Base-by-base conservation (phyloP, 2,888 invertebrate genomes). In the Xestia sexstrigata region DNA sequence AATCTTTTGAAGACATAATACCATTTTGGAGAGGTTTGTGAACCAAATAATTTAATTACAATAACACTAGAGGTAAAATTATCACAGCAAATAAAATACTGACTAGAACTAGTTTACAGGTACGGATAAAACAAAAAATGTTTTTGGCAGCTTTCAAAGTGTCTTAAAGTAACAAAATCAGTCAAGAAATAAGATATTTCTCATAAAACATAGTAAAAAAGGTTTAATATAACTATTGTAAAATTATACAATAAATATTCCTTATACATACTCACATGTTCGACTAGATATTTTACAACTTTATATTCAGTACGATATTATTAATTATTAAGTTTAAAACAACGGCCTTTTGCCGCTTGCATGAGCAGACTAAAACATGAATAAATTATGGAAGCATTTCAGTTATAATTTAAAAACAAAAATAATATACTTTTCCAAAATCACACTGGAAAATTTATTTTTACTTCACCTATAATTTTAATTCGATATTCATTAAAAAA, bases 1-100 rank as follows among this genome's bases (percentile, higher is more conserved):
- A 20, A 76, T 84, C 81, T 84, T 84, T 78, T 63, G 47, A 84
- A 84, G 81, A 84, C 69, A 71, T 65, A 74, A 73, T 76, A 67
- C 20, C 23, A 79, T 65, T 72, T 69, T 39, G 23, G 3, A 45
- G 17, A 71, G 74, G 68, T 76, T 74, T 74, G 47, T 74, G 65
- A 78, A 82, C 75, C 55, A 70, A 75, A 70, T 63, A 76, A 78
- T 62, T 72, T 63, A 78, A 75, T 66, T 67, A 13, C 78, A 76
- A 79, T 78, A 85, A 72, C 74, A 82, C 84, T 82, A 74, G 6
- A 77, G 67, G 60, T 82, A 74, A 82, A 88, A 82, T 78, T 88
- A 88, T 88, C 88, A 88, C 88, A 88, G 88, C 75, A 88, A 88
- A 81, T 78, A 74, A 86, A 79, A 83, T 87, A 87, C 77, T 74